phyloP scores from a whole-genome alignment of 2,888 invertebrate genomes.

The Microctonus aethiopoides region DNA sequence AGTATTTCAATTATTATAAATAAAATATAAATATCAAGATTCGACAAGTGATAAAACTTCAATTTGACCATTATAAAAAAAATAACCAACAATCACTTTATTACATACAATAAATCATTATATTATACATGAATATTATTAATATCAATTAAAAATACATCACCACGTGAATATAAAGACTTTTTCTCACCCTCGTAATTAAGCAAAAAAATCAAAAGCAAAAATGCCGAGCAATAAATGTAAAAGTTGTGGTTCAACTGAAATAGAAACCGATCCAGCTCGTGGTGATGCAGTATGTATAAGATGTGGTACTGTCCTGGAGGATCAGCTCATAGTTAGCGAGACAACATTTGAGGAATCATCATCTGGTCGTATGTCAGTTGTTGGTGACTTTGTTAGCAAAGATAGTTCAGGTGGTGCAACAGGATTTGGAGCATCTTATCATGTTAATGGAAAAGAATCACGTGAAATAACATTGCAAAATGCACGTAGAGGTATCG shows the following conservation, averaged over 20 bases:
- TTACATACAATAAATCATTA: too few species aligned
- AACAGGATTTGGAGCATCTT: constrained; percentile 83
- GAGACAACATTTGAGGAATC: constrained; percentile 97
- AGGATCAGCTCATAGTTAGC: constrained; percentile 95
- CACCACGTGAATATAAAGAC: too few species aligned
- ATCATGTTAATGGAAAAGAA: constrained; percentile 86
- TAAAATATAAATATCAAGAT: too few species aligned
- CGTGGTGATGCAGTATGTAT: constrained; percentile 97
- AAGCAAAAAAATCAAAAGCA: background rate
- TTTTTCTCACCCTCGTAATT: too few species aligned
- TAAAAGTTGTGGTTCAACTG: constrained; percentile 87
- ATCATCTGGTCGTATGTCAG: constrained; percentile 85
- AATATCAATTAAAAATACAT: too few species aligned
- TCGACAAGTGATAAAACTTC: too few species aligned
- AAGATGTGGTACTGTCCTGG: constrained; percentile 94
- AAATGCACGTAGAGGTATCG: constrained; percentile 88
- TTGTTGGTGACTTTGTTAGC: constrained; percentile 94
- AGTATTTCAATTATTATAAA: too few species aligned
- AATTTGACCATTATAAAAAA: too few species aligned
- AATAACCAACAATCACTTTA: too few species aligned
- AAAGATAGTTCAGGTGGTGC: constrained; percentile 88
- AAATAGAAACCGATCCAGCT: constrained; percentile 94
- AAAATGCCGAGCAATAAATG: constrained; percentile 80
- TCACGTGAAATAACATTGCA: constrained; percentile 92
- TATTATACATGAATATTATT: too few species aligned